These are phyloP conservation scores for Anoura caudifer DNA, from an alignment of 2,113 vertebrate genomes.

Conservation along the genomic window DNA sequence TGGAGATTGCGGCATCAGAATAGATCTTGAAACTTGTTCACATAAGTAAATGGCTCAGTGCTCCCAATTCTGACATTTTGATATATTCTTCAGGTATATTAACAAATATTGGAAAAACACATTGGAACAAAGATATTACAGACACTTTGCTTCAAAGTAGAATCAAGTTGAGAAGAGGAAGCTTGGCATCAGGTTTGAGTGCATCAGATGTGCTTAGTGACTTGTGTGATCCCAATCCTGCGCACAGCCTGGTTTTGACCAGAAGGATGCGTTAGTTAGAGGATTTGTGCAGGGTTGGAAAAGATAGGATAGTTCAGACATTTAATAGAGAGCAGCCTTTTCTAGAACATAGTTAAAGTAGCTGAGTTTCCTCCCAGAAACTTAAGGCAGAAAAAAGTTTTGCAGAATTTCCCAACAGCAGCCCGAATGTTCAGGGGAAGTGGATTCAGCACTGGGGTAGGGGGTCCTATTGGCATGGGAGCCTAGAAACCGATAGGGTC, in stretches of 20 bases:
- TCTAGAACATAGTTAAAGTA: neutral
- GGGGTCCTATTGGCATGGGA: neutral
- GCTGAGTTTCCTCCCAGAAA: neutral
- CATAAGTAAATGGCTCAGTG: neutral
- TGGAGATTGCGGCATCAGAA: neutral
- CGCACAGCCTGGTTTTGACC: neutral
- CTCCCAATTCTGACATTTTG: neutral
- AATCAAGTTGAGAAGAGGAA: neutral
- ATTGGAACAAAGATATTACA: neutral
- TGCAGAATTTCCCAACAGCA: neutral
- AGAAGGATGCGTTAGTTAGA: neutral
- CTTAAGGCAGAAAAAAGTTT: neutral
- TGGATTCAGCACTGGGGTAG: neutral
- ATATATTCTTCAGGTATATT: constrained; percentile 27
- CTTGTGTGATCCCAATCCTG: neutral
- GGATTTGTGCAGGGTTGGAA: neutral
- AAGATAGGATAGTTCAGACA: neutral
- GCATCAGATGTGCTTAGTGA: neutral
- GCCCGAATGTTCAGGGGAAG: neutral
- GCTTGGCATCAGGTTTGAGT: neutral
- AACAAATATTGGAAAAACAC: constrained; percentile 21
- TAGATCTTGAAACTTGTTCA: neutral
- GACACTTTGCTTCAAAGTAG: constrained; percentile 4
- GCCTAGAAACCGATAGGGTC: neutral
- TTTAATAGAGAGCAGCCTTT: neutral